Percentiles rank a stretch among this genome's conserved stretches.
Conservation (phyloP, 1,140 invertebrate species). For the Cydia pomonella region DNA sequence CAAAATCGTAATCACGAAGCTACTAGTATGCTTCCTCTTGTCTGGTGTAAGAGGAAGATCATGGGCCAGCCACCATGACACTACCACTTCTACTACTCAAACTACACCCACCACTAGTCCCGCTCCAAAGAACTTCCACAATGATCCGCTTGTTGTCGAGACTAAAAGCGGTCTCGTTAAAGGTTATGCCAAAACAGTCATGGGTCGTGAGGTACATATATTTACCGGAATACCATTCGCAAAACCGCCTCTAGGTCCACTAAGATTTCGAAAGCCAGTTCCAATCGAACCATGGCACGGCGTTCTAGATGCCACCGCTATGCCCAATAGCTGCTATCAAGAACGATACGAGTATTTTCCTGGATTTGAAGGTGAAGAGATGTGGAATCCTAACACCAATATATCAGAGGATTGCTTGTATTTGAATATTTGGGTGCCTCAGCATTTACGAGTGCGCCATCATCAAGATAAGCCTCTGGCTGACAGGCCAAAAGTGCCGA, state of each 20-base stretch:
- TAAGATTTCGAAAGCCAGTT: conserved; percentile 93
- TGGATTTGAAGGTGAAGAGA: conserved; percentile 94
- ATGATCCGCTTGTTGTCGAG: conserved; percentile 88
- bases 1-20: conserved; percentile 69
- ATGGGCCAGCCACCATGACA: conserved; percentile 80
- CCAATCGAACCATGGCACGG: conserved; percentile 93
- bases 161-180: conserved; percentile 90
- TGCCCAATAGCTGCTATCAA: conserved; percentile 92
- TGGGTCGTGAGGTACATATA: conserved; percentile 91
- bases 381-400: conserved; percentile 97
- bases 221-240: conserved; percentile 98
- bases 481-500: conserved; percentile 84
- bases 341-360: conserved; percentile 94
- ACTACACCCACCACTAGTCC: conserved; percentile 79
- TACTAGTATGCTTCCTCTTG: conserved; percentile 63
- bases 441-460: conserved; percentile 86
- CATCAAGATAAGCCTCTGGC: conserved; percentile 79
- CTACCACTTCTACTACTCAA: conserved; percentile 75
- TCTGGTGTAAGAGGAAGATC: conserved; percentile 63
- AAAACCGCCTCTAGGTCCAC: conserved; percentile 92
- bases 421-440: conserved; percentile 95
- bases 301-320: conserved; percentile 87
- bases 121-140: conserved; percentile 81
- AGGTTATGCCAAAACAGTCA: conserved; percentile 87
- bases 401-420: conserved; percentile 97